These are phyloP conservation scores for Hyperoodon ampullatus DNA, from an alignment of 2,113 vertebrate genomes.

Conservation along the genomic window DNA sequence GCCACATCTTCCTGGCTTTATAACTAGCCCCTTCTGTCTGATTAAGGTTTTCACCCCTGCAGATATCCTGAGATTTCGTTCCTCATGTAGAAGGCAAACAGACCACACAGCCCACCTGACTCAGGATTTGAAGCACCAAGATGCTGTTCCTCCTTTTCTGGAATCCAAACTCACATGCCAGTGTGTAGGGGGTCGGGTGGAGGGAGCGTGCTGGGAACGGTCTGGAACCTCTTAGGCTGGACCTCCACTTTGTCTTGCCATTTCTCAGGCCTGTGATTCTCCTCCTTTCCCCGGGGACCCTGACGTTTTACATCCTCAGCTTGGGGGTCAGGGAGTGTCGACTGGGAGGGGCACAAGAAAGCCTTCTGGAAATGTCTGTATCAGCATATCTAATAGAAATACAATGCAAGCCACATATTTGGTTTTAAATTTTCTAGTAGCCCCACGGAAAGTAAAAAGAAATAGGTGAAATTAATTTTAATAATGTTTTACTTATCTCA, in stretches of 20 bases:
- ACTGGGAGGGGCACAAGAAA: background rate
- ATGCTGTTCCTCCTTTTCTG: background rate
- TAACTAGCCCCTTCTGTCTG: background rate
- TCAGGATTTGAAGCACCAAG: background rate
- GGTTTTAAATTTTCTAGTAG: background rate
- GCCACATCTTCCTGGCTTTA: background rate
- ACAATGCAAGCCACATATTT: background rate
- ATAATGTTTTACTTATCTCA: background rate
- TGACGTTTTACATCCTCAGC: background rate
- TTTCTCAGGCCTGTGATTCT: background rate
- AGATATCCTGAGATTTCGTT: background rate
- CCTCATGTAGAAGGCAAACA: background rate
- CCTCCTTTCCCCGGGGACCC: background rate
- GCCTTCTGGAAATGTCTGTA: background rate
- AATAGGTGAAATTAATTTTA: background rate
- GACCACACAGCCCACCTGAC: rapidly evolving
- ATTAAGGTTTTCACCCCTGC: background rate
- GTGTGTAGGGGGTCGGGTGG: rapidly evolving
- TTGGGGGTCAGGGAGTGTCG: background rate
- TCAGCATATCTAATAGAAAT: background rate
- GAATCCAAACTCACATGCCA: background rate
- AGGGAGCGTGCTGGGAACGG: too few relatives aligned
- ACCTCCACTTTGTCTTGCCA: background rate
- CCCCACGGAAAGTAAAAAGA: background rate
- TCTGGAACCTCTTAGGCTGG: background rate